phyloP scores from a whole-genome alignment of 2,113 vertebrate species.

The Oplegnathus fasciatus region DNA sequence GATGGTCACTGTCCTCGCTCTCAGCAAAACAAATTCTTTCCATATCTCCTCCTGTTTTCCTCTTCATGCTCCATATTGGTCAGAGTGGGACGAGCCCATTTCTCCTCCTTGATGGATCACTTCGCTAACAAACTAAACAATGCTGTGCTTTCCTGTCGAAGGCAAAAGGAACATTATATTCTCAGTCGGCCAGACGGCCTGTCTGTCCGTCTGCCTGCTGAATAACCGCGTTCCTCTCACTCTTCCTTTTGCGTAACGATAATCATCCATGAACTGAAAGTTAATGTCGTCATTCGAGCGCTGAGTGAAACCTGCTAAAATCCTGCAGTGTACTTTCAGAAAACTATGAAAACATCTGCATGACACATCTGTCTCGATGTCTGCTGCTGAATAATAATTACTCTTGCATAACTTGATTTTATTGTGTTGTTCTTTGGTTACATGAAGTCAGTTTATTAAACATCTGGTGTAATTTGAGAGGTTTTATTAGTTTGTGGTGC shows the following conservation, averaged over 20 bases:
- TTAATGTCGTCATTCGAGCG: not conserved
- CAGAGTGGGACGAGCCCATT: slow-evolving; percentile 24
- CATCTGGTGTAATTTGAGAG: not conserved
- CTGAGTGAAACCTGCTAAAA: slow-evolving; percentile 1
- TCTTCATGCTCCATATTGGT: slow-evolving; percentile 20
- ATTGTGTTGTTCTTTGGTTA: not conserved
- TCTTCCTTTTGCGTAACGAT: too few species aligned
- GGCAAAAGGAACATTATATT: slow-evolving; percentile 44
- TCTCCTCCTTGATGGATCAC: slow-evolving; percentile 48
- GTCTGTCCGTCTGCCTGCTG: slow-evolving; percentile 22
- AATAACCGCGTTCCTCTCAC: not conserved
- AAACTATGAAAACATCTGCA: not conserved
- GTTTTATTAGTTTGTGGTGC: not conserved
- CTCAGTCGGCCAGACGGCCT: not conserved
- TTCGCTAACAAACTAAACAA: slow-evolving; percentile 57
- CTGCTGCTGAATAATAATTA: not conserved
- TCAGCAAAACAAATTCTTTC: slow-evolving; percentile 67
- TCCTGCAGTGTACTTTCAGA: not conserved
- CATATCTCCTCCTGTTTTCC: slow-evolving; percentile 64
- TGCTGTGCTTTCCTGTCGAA: slow-evolving; percentile 53
- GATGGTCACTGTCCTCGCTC: slow-evolving; percentile 43
- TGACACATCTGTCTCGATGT: not conserved
- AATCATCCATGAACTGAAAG: too few species aligned
- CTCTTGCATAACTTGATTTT: slow-evolving; percentile 17
- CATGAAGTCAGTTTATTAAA: slow-evolving; percentile 32